Percentiles rank a stretch among this genome's conserved stretches.
phyloP scores from a whole-genome alignment of 35 echinoderm and acorn worm genomes.

The Heliocidaris tuberculata region DNA sequence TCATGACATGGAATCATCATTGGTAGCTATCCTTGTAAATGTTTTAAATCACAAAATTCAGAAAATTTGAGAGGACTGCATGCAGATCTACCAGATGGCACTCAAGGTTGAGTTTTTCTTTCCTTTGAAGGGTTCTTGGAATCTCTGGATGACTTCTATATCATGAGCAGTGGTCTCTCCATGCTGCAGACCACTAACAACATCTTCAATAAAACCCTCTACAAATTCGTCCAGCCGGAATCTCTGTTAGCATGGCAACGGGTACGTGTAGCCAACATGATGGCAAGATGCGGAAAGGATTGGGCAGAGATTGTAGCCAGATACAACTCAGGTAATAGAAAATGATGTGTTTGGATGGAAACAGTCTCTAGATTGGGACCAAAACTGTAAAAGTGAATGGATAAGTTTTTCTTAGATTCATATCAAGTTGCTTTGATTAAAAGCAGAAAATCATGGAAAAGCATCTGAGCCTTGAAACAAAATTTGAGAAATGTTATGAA shows the following conservation, averaged over 20 bases:
- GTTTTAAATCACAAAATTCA: too few species aligned
- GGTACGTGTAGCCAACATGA: conserved; percentile 78
- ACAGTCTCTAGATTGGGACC: neutral
- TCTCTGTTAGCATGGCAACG: conserved; percentile 91
- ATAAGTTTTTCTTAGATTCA: too few species aligned
- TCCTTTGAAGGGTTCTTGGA: conserved; percentile 72
- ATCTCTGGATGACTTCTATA: conserved; percentile 95
- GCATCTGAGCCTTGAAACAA: too few species aligned
- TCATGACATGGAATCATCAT: too few species aligned
- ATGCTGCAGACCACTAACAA: conserved; percentile 96
- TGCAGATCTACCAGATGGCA: too few species aligned
- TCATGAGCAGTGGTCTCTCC: conserved; percentile 69
- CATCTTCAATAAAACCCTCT: conserved; percentile 79
- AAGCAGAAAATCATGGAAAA: too few species aligned
- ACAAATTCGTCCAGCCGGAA: conserved; percentile 64
- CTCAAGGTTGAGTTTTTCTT: too few species aligned
- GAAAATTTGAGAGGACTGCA: too few species aligned
- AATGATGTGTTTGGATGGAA: neutral
- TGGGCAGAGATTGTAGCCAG: conserved; percentile 76
- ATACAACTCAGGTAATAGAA: conserved; percentile 83
- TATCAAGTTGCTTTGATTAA: too few species aligned
- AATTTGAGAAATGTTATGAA: too few species aligned
- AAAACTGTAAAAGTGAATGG: neutral
- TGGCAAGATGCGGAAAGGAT: conserved; percentile 64
- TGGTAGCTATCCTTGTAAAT: too few species aligned